A percentile compares a stretch with the other conserved stretches of the same genome.
Conservation (phyloP, 1,140 invertebrate species). For the Pinna nobilis region DNA sequence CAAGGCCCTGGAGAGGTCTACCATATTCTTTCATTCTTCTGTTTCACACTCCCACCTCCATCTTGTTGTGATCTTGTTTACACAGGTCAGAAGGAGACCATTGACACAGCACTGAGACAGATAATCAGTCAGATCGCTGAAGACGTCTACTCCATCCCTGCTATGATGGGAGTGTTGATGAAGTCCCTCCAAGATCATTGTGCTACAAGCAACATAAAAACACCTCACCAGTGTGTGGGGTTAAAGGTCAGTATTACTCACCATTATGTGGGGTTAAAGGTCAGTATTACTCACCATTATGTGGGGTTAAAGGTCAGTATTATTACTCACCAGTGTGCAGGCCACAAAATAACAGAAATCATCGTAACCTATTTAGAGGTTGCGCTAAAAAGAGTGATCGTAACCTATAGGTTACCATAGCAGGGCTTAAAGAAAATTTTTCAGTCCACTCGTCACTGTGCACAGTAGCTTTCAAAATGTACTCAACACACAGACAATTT, state of each 20-base stretch:
- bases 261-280: neutral
- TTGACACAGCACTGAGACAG: conserved; percentile 45
- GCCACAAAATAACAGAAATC: too few relatives aligned
- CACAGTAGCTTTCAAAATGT: too few relatives aligned
- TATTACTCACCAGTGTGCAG: too few relatives aligned
- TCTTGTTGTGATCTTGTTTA: neutral
- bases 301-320: too few relatives aligned
- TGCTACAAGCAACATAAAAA: conserved; percentile 53
- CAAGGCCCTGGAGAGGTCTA: too few relatives aligned
- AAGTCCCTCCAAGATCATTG: conserved; percentile 56
- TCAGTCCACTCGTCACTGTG: too few relatives aligned
- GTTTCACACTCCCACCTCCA: neutral
- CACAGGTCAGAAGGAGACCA: conserved; percentile 38
- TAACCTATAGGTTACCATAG: too few relatives aligned
- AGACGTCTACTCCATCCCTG: conserved; percentile 38
- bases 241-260: conserved; percentile 55
- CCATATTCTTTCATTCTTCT: too few relatives aligned
- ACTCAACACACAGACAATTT: too few relatives aligned
- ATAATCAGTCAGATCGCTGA: conserved; percentile 49
- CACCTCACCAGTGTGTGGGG: conserved; percentile 64
- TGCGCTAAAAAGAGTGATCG: too few relatives aligned
- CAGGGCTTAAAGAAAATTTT: too few relatives aligned
- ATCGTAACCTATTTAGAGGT: too few relatives aligned
- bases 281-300: neutral
- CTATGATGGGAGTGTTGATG: conserved; percentile 54